A percentile compares a stretch with the other conserved stretches of the same genome.
Evolutionary conservation across 2,113 vertebrate genomes (phyloP).

Genomic region (Trogon melanurus): DNA sequence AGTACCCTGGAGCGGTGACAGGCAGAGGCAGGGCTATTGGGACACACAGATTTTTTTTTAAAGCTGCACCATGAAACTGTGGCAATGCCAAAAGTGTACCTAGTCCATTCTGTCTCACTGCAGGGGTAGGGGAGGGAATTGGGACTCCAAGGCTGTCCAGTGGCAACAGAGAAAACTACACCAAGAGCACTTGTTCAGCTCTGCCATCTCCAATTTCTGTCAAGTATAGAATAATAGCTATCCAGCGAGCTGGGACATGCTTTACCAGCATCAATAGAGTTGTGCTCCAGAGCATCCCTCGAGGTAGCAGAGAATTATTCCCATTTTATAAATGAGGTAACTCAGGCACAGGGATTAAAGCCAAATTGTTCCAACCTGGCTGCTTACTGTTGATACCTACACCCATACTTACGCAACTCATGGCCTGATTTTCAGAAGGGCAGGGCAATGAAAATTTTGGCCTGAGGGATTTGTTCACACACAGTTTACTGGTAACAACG

Average conservation of each 20-base stretch:
- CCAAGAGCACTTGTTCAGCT: conserved; percentile 25
- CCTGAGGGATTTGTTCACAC: conserved; percentile 56
- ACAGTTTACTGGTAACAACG: conserved; percentile 34
- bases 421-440: conserved; percentile 66
- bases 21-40: not conserved
- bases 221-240: conserved; percentile 30
- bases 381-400: conserved; percentile 48
- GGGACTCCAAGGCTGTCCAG: not conserved
- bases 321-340: conserved; percentile 47
- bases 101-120: not conserved
- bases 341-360: conserved; percentile 38
- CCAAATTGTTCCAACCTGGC: conserved; percentile 45
- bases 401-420: conserved; percentile 52
- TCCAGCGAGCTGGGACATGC: conserved; percentile 34
- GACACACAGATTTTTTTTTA: not conserved
- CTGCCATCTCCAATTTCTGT: conserved; percentile 31
- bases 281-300: conserved; percentile 56
- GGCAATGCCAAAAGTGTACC: not conserved
- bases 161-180: not conserved
- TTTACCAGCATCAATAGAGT: conserved; percentile 41
- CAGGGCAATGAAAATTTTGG: conserved; percentile 66
- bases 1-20: not conserved
- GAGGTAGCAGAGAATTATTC: conserved; percentile 66
- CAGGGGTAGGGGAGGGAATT: not conserved
- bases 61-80: not conserved